These are phyloP conservation scores for Torymus aiolomorphi DNA, from an alignment of 2,888 invertebrate genomes.

Conservation along the genomic window DNA sequence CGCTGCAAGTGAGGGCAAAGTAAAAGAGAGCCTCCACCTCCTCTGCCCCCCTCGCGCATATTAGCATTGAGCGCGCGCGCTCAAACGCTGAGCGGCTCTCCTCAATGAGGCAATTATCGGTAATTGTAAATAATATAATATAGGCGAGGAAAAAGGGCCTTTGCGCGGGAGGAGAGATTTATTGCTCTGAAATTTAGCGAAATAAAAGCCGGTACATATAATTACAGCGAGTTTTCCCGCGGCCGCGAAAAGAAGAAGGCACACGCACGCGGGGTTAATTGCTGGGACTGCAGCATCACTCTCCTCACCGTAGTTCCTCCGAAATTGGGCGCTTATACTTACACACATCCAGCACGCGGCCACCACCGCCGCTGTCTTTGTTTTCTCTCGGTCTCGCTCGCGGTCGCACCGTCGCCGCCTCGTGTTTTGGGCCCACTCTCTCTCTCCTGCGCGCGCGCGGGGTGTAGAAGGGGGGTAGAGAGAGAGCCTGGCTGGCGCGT, in stretches of 20 bases:
- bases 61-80: no score
- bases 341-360: no score
- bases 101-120: constrained; percentile 11
- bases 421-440: constrained; percentile 2
- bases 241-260: neutral
- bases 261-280: no score
- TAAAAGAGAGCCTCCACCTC: no score
- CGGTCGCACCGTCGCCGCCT: neutral
- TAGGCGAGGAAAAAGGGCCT: no score
- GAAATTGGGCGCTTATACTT: no score
- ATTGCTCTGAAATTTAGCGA: constrained; percentile 9
- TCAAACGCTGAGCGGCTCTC: neutral
- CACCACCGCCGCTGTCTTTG: constrained; percentile 56
- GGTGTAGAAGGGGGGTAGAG: no score
- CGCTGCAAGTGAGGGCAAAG: no score
- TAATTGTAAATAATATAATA: constrained; percentile 17
- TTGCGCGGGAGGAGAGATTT: neutral
- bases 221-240: constrained; percentile 10
- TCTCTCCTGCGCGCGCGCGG: neutral
- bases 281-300: no score
- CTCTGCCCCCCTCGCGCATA: no score
- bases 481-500: constrained; percentile 63
- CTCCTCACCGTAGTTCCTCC: no score
- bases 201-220: constrained; percentile 11
- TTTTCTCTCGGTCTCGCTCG: constrained; percentile 51